Base-by-base conservation (phyloP, 1,140 invertebrate genomes). In the Globodera rostochiensis region DNA sequence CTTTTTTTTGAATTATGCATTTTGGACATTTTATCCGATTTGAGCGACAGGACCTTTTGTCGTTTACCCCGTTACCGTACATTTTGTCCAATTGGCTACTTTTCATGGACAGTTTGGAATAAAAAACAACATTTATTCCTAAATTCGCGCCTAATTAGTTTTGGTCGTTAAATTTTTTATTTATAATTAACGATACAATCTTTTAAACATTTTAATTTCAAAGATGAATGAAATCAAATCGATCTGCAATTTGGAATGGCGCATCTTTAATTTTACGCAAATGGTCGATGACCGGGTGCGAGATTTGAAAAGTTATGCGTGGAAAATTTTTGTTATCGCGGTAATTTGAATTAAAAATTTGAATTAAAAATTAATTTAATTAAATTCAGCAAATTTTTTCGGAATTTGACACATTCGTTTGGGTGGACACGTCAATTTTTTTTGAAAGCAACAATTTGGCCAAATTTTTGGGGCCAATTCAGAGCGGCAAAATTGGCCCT, bases 251-350 rank as follows among this genome's bases (percentile, higher is more conserved):
- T 49, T 84, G n/a, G 80, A 81, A 70, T 60, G 82, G 47, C 36
- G 82, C 6, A 69, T 83, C 15, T 81, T 81, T 36, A 25, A 81
- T 50, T 83, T 83, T 15, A 13, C 6, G 19, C 80, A 70, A 36
- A 73, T 83, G 80, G 80, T 49, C 13, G 25, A 53, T 11, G 60
- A 73, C 8, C 4, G 53, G 57, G 80, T 81, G n/a, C 80, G 80
- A 2, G 9, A 64, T 9, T 15, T 84, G 7, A 53, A 83, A 47
- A 83, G 15, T 15, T 80, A 83, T 80, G 80, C 79, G 25, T 80
- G 79, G 79, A 80, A 80, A 77, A n/a, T 83, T n/a, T 77, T 83
- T 50, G 36, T 81, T 8, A 77, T 84, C 8, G 80, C 80, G 57
- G 80, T 81, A 36, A 45, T 11, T 53, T 53, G 36, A 36, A 36